Base-by-base conservation (phyloP, 1,140 invertebrate species). In the Phocides pigmalion region DNA sequence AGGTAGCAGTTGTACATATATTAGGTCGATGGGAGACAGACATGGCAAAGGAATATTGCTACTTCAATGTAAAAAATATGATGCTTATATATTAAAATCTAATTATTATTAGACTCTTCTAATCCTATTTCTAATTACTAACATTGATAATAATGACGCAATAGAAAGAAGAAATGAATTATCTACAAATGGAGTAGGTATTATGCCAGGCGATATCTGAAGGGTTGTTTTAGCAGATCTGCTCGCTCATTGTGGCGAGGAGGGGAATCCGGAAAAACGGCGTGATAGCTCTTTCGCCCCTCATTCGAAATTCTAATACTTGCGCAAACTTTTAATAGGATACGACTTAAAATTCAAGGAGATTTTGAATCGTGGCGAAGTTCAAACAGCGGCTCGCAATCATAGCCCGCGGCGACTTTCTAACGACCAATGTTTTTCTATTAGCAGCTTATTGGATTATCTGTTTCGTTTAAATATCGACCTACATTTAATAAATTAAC, bases 241-340 rank as follows among this genome's bases (percentile, higher is more conserved):
- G 16, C 54, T 62, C 51, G 51, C 17, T 20, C 35, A 8, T 53
- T 17, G 9, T 1, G 49, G 6, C 19, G 46, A 42, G 58, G 76
- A 63, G 68, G 63, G 65, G 62, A 32, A 39, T 46, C 68, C 72
- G 73, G 81, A 85, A 88, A 89, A 88, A 84, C 76, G 80, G 79
- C 80, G 77, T 81, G 83, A 88, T 89, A 82, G 89, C 84, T 87
- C 87, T 32, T 87, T 85, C 81, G 74, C 81, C 86, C 85, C 84
- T 91, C 81, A 85, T 91, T 89, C 83, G 79, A 84, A 88, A 87
- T 89, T 89, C 83, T 89, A 88, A 91, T 91, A 91, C 87, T 91
- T 87, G 63, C 70, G 71, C 76, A 84, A 90, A 91, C 83, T 91
- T 91, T 91, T 91, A 91, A 91, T 89, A 90, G 83, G 89, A 89